phyloP scores from a whole-genome alignment of 2,888 invertebrate genomes.

The Trilocha varians region DNA sequence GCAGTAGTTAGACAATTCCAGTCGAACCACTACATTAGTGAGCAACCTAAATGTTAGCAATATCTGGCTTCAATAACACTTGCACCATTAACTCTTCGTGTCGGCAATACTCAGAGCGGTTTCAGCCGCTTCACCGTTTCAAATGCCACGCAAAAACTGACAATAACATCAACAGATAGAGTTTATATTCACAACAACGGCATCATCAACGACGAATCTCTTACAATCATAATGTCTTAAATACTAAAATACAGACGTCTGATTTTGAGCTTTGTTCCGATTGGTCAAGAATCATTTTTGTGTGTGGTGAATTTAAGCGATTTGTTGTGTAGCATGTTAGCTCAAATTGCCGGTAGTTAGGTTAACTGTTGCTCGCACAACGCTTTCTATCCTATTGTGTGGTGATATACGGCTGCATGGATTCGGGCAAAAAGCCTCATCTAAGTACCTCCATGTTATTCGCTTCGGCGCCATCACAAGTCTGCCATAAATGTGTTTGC shows the following conservation, averaged over 20 bases:
- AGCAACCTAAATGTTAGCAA: conserved; percentile 36
- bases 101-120: conserved; percentile 43
- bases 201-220: conserved; percentile 11
- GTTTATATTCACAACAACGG: conserved; percentile 20
- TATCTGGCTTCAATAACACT: conserved; percentile 64
- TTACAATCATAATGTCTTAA: neutral
- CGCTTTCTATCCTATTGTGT: conserved; percentile 52
- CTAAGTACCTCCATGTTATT: conserved; percentile 11
- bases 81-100: conserved; percentile 59
- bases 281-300: neutral
- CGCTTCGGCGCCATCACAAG: conserved; percentile 1
- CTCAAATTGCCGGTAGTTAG: conserved; percentile 61
- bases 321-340: conserved; percentile 54
- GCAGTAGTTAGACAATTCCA: conserved; percentile 7
- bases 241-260: neutral
- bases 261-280: neutral
- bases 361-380: conserved; percentile 54
- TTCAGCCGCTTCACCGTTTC: conserved; percentile 24
- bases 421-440: conserved; percentile 32
- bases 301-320: conserved; percentile 21
- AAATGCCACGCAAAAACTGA: conserved; percentile 18
- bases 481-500: conserved; percentile 2
- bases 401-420: conserved; percentile 45
- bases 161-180: conserved; percentile 23
- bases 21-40: conserved; percentile 23